A percentile compares a stretch with the other conserved stretches of the same genome.
phyloP scores from a whole-genome alignment of 2,113 vertebrate species.

The Pluvialis apricaria region DNA sequence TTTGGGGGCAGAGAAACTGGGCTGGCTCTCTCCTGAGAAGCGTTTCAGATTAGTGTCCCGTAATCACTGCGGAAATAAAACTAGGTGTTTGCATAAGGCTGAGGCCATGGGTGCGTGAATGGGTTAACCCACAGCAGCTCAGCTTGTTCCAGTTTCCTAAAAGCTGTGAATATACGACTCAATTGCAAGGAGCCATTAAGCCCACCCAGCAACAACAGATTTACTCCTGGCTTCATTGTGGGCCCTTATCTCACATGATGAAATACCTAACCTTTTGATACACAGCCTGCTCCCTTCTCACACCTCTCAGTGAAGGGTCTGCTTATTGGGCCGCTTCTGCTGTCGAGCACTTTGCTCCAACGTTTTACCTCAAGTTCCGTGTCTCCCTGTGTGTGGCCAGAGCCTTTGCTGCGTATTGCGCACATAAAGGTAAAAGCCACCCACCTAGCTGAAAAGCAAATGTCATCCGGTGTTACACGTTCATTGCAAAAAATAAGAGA shows the following conservation, averaged over 20 bases:
- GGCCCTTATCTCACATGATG: neutral
- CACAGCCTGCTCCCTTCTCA: neutral
- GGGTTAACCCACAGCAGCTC: conserved; percentile 33
- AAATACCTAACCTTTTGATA: neutral
- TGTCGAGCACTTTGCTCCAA: neutral
- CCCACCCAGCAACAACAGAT: neutral
- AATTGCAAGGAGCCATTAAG: neutral
- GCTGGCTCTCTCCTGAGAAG: conserved; percentile 28
- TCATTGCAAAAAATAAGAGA: neutral
- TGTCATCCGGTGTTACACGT: neutral
- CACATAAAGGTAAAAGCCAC: neutral
- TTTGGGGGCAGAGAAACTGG: conserved; percentile 8
- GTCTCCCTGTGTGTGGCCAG: neutral
- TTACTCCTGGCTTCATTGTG: neutral
- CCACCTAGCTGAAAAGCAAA: neutral
- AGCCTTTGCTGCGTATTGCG: neutral
- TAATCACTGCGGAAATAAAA: conserved; percentile 9
- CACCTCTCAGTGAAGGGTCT: neutral
- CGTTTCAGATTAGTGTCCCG: neutral
- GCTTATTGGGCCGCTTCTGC: neutral
- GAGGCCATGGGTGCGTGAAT: neutral
- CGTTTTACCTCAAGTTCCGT: neutral
- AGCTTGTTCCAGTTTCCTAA: neutral
- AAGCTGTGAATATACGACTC: neutral
- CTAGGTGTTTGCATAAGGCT: neutral